Percentiles rank a stretch among this genome's conserved stretches.
phyloP scores from a whole-genome alignment of 2,113 vertebrate species.

The Garra rufa region DNA sequence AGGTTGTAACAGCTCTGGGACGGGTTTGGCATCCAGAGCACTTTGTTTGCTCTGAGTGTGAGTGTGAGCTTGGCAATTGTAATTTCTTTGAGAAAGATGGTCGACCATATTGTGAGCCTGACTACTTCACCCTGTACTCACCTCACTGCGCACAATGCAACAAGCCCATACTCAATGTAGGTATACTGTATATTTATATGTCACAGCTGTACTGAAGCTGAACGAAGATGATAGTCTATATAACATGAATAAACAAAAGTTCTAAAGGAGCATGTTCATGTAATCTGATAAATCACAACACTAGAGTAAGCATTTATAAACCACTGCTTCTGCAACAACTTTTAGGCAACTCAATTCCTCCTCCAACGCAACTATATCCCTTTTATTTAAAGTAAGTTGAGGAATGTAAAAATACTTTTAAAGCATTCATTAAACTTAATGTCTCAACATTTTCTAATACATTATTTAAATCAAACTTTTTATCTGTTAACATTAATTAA shows the following conservation, averaged over 20 bases:
- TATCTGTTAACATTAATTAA: too few relatives aligned
- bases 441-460: background rate
- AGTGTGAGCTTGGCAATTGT: slow-evolving; percentile 84
- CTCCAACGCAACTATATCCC: background rate
- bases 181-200: slow-evolving; percentile 40
- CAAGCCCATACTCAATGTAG: slow-evolving; percentile 89
- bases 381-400: background rate
- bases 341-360: background rate
- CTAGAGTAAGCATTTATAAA: background rate
- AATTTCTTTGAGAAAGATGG: slow-evolving; percentile 95
- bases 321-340: background rate
- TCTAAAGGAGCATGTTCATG: background rate
- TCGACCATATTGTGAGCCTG: slow-evolving; percentile 87
- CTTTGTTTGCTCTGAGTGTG: slow-evolving; percentile 87
- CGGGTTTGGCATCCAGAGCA: slow-evolving; percentile 92
- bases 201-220: background rate
- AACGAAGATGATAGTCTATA: background rate
- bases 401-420: too few relatives aligned
- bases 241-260: background rate
- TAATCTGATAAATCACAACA: background rate
- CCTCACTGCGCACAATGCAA: slow-evolving; percentile 89
- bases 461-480: background rate
- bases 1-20: slow-evolving; percentile 90
- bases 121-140: slow-evolving; percentile 90
- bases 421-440: too few relatives aligned